Conservation (phyloP, 2,888 invertebrate genomes). For the Pyralis farinalis region DNA sequence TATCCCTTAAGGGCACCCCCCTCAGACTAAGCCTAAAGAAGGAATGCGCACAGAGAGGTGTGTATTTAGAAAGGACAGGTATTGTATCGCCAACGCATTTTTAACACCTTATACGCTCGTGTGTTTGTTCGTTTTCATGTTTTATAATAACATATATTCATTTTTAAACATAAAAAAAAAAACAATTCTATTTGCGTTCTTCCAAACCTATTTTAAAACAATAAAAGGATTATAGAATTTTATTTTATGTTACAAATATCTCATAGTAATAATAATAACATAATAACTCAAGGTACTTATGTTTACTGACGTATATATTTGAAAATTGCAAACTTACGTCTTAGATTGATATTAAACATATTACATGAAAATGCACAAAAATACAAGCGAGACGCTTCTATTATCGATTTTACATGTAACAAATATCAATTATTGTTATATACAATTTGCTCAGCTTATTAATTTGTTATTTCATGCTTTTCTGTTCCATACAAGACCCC, state of each 20-base stretch:
- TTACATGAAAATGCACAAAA: slow-evolving; percentile 34
- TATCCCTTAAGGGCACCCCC: slow-evolving; percentile 92
- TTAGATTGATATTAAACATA: no score
- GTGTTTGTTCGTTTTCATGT: slow-evolving; percentile 38
- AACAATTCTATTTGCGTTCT: no score
- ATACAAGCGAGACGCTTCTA: slow-evolving; percentile 28
- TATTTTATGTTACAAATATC: no score
- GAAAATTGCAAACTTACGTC: no score
- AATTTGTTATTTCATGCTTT: slow-evolving; percentile 28
- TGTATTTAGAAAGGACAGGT: slow-evolving; percentile 84
- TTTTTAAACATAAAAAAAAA: no score
- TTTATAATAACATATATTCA: slow-evolving; percentile 35
- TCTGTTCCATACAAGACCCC: slow-evolving; percentile 7
- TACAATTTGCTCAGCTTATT: slow-evolving; percentile 13
- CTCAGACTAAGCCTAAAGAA: slow-evolving; percentile 92
- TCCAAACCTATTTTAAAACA: no score
- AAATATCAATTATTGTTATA: slow-evolving; percentile 1
- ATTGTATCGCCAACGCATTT: slow-evolving; percentile 82
- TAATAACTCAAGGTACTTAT: no score
- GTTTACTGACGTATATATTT: no score
- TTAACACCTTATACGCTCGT: slow-evolving; percentile 71
- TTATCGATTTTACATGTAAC: slow-evolving; percentile 6
- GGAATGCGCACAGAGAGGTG: slow-evolving; percentile 96
- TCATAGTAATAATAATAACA: no score
- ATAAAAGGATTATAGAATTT: no score